These are phyloP conservation scores for Nixonia krombeini DNA, from an alignment of 1,140 invertebrate genomes.

Conservation along the genomic window DNA sequence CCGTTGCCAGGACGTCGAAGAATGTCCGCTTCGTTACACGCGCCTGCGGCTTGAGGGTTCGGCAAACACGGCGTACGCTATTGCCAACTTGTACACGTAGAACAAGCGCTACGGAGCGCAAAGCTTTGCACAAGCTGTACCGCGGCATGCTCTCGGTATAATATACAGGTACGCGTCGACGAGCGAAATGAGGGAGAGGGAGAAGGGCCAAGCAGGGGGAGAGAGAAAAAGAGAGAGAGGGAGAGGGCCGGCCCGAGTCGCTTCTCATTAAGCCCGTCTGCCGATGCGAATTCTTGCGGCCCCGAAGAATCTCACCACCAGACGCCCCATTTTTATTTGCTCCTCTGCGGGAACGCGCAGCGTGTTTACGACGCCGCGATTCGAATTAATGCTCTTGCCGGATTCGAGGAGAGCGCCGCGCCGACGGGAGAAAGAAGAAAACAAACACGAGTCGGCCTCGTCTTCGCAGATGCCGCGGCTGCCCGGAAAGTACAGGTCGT, in stretches of 20 bases:
- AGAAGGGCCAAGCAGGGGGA: not conserved
- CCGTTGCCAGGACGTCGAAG: slow-evolving; percentile 23
- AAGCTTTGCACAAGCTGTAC: not conserved
- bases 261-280: slow-evolving; percentile 42
- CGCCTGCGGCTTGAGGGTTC: slow-evolving; percentile 48
- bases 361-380: slow-evolving; percentile 20
- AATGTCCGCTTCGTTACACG: slow-evolving; percentile 41
- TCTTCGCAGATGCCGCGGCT: too few relatives aligned
- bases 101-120: slow-evolving; percentile 15
- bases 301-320: slow-evolving; percentile 35
- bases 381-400: slow-evolving; percentile 20
- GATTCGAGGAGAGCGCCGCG: not conserved
- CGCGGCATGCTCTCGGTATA: slow-evolving; percentile 3
- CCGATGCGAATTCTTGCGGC: slow-evolving; percentile 36
- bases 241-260: not conserved
- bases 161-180: not conserved
- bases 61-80: slow-evolving; percentile 52
- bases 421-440: too few relatives aligned
- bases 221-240: not conserved
- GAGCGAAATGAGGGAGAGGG: not conserved
- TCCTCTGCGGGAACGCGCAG: slow-evolving; percentile 13
- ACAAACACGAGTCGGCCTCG: too few relatives aligned
- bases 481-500: too few relatives aligned
- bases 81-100: slow-evolving; percentile 39
- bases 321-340: slow-evolving; percentile 41